Base-by-base conservation (phyloP, 1,140 invertebrate genomes). In the Drosophila micromelanica region DNA sequence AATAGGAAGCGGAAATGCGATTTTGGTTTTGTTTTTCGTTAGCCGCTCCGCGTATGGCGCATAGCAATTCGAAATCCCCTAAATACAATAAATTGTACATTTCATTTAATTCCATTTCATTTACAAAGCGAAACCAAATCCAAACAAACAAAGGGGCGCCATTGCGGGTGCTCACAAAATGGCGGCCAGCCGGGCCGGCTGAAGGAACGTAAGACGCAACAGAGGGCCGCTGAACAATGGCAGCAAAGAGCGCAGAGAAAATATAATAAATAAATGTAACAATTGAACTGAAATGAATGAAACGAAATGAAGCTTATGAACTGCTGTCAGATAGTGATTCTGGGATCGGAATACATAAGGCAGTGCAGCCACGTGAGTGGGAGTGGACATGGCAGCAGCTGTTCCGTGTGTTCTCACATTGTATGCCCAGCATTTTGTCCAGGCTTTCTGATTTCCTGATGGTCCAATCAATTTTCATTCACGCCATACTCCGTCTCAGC, bases 91-190 rank as follows among this genome's bases (percentile, higher is more conserved):
- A 86, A 86, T 86, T 86, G 81, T 76, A 87, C 82, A 86, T 86
- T 86, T 86, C 78, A 86, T 86, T 86, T 86, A 86, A 86, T 87
- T 87, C 82, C 82, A 86, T 86, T 86, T 87, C 82, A 86, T 86
- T 87, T 87, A 87, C 82, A 87, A 86, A 82, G 78, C 75, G 82
- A 86, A 81, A 76, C 72, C 73, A 63, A 76, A 78, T 67, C 76
- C 68, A 80, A 74, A 48, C 62, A 72, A 81, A 81, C 74, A 86
- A 86, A 68, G 60, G 56, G 67, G 62, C 71, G 57, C 48, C 70
- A 76, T 69, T 82, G 65, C 62, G 79, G 77, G 78, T 76, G 80
- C 70, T 67, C 61, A 40, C 77, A 71, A 61, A 61, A 45, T 57
- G 45, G 46, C n/a, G 15, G 17, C 49, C 7, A 48, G 37, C 54